These are phyloP conservation scores for Chironomus striatipennis DNA, from an alignment of 1,140 invertebrate species.

Conservation along the genomic window DNA sequence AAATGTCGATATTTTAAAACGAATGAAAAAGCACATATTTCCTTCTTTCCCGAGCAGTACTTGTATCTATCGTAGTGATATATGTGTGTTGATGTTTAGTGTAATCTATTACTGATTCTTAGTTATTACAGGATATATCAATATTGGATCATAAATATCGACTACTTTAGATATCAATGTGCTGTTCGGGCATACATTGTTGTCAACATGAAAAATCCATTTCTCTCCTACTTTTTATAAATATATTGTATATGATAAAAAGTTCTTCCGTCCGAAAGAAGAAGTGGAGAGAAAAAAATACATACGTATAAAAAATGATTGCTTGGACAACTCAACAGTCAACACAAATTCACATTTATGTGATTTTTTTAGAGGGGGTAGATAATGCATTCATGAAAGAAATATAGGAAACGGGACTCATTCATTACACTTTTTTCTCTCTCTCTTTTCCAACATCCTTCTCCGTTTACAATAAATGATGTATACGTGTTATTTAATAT, in stretches of 20 bases:
- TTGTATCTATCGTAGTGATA: too few relatives aligned
- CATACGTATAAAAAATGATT: not conserved
- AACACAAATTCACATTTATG: not conserved
- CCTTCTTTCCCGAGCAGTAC: too few relatives aligned
- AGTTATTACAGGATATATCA: too few relatives aligned
- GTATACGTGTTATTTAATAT: too few relatives aligned
- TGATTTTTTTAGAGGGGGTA: not conserved
- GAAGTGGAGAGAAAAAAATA: conserved; percentile 1
- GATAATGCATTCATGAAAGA: too few relatives aligned
- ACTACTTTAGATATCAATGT: too few relatives aligned
- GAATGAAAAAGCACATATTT: too few relatives aligned
- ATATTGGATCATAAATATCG: too few relatives aligned
- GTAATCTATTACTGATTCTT: too few relatives aligned
- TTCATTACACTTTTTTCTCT: conserved; percentile 28
- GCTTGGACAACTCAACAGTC: conserved; percentile 3
- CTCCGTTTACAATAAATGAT: too few relatives aligned
- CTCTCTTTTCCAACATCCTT: conserved; percentile 28
- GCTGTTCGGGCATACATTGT: too few relatives aligned
- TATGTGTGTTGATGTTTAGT: too few relatives aligned
- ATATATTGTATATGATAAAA: conserved; percentile 1
- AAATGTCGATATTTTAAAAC: not conserved
- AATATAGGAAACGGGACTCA: not conserved
- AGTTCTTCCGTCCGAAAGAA: not conserved
- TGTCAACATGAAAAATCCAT: not conserved
- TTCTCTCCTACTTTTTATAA: not conserved